Evolutionary conservation across 92 coral and sea anemone species (phyloP).

Genomic region (Palythoa heliodiscus): DNA sequence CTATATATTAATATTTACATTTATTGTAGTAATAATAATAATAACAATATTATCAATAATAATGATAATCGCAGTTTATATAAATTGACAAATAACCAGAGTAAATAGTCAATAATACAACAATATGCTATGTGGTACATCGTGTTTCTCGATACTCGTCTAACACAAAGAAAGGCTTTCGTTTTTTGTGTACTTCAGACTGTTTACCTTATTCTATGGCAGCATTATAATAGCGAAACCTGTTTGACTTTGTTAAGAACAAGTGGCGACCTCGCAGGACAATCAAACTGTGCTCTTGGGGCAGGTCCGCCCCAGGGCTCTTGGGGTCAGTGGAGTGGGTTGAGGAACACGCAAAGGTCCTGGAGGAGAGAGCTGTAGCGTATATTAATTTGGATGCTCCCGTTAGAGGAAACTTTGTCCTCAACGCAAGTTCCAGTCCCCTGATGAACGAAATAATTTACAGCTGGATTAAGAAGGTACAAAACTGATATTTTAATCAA

Average conservation of each 20-base stretch:
- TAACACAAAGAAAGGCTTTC: no score
- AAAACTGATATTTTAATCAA: background rate
- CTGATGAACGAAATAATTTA: slow-evolving; percentile 60
- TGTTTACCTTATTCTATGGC: background rate
- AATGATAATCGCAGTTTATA: no score
- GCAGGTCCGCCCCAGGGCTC: slow-evolving; percentile 80
- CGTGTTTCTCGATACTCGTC: no score
- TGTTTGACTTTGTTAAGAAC: background rate
- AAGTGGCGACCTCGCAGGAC: slow-evolving; percentile 66
- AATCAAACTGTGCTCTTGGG: slow-evolving; percentile 92
- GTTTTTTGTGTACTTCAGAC: no score
- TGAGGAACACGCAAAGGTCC: slow-evolving; percentile 55
- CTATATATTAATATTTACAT: no score
- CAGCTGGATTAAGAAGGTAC: slow-evolving; percentile 25
- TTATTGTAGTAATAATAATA: no score
- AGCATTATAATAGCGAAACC: background rate
- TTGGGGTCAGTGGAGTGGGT: slow-evolving; percentile 97
- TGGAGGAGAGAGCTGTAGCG: slow-evolving; percentile 58
- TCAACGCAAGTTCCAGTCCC: slow-evolving; percentile 53
- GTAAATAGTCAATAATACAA: no score
- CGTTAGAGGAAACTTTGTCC: slow-evolving; percentile 50
- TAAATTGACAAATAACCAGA: no score
- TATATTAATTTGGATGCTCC: slow-evolving; percentile 57
- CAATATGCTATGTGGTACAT: no score
- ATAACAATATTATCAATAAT: no score